Percentiles rank a stretch among this genome's conserved stretches.
These are phyloP conservation scores for Austrolebias charrua DNA, from an alignment of 2,797 vertebrate genomes.

Conservation along the genomic window DNA sequence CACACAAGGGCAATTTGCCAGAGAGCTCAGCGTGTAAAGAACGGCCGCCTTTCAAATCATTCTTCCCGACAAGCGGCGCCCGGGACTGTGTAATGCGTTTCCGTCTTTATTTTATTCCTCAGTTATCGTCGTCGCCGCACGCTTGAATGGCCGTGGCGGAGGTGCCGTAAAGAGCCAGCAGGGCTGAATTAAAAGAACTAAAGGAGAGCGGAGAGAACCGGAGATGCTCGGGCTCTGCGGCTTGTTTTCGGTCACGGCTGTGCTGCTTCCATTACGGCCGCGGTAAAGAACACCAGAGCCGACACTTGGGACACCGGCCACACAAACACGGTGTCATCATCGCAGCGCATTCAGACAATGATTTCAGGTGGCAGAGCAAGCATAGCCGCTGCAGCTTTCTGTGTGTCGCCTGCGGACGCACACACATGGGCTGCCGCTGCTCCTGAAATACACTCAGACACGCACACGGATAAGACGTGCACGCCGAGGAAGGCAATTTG, in stretches of 20 bases:
- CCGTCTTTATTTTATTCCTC: slow-evolving; percentile 45
- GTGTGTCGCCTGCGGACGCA: slow-evolving; percentile 15
- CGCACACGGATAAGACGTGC: slow-evolving; percentile 24
- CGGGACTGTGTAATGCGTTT: slow-evolving; percentile 48
- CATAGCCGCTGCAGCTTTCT: slow-evolving; percentile 26
- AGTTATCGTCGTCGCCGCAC: slow-evolving; percentile 32
- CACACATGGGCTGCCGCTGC: slow-evolving; percentile 6
- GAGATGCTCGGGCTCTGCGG: slow-evolving; percentile 19
- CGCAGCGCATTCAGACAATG: slow-evolving; percentile 36
- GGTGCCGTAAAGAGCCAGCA: slow-evolving; percentile 29
- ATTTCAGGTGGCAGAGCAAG: slow-evolving; percentile 55
- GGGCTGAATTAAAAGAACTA: slow-evolving; percentile 12
- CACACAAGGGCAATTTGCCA: slow-evolving; percentile 68
- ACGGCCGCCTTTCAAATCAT: slow-evolving; percentile 48
- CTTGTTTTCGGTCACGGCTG: slow-evolving; percentile 38
- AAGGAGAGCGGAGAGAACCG: slow-evolving; percentile 1
- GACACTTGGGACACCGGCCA: slow-evolving; percentile 23
- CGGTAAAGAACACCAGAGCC: slow-evolving; percentile 37
- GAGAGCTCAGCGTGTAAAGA: slow-evolving; percentile 58
- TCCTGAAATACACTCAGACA: slow-evolving; percentile 27
- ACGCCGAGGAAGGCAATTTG: slow-evolving; percentile 52
- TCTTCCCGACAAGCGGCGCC: slow-evolving; percentile 48
- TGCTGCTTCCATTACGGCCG: slow-evolving; percentile 37
- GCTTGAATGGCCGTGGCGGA: slow-evolving; percentile 33
- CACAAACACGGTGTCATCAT: slow-evolving; percentile 20